A percentile compares a stretch with the other conserved stretches of the same genome.
Conservation (phyloP, 2,888 invertebrate genomes). For the Trichogramma dendrolimi region DNA sequence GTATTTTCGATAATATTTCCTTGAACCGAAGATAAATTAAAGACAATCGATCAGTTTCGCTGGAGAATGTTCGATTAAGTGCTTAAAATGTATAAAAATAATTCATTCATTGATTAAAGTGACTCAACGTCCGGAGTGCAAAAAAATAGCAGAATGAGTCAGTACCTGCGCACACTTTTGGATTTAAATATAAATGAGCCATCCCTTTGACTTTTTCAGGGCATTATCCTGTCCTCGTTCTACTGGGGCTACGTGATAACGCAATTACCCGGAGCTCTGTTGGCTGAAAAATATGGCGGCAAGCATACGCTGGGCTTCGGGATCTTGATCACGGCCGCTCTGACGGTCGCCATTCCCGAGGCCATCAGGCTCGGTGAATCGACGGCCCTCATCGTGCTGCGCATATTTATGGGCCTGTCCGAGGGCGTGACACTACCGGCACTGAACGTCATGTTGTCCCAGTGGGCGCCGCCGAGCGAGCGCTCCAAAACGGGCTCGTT, state of each 20-base stretch:
- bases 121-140: too few relatives aligned
- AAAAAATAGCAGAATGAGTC: too few relatives aligned
- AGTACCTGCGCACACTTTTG: too few relatives aligned
- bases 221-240: slow-evolving; percentile 75
- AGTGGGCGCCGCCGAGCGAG: slow-evolving; percentile 71
- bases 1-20: too few relatives aligned
- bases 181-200: too few relatives aligned
- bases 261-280: slow-evolving; percentile 76
- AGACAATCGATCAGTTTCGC: too few relatives aligned
- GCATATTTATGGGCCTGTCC: slow-evolving; percentile 77
- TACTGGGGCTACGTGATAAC: slow-evolving; percentile 83
- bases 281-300: slow-evolving; percentile 80
- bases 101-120: too few relatives aligned
- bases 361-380: slow-evolving; percentile 66
- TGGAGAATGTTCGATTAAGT: too few relatives aligned
- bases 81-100: too few relatives aligned
- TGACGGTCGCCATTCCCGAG: slow-evolving; percentile 75
- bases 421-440: slow-evolving; percentile 85
- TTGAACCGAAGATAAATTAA: too few relatives aligned
- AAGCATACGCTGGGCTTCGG: slow-evolving; percentile 80
- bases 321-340: slow-evolving; percentile 76
- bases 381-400: slow-evolving; percentile 66
- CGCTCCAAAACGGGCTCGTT: slow-evolving; percentile 73
- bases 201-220: slow-evolving; percentile 54
- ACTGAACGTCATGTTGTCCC: slow-evolving; percentile 72